Evolutionary conservation across 2,888 invertebrate genomes (phyloP), one percentile per base, ranked within the genome.

Genomic region (Chironomus tentans): DNA sequence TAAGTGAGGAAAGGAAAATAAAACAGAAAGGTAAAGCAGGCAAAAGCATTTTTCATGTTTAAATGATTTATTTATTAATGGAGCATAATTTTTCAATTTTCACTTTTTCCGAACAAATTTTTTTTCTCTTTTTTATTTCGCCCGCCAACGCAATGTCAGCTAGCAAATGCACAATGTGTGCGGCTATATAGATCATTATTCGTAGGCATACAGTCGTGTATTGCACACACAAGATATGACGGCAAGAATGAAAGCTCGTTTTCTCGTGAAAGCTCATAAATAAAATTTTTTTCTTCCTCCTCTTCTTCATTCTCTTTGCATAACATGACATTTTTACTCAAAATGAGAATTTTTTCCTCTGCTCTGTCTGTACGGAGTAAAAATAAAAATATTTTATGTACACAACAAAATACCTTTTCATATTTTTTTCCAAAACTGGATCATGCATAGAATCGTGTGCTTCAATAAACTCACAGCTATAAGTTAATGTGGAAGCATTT

Each of bases 11-110:
- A 50, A 50, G 56, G n/a, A 24, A 13, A 18, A 12, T 48, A 22
- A 15, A 18, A 38, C 10, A 10, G 1, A 38, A 38, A 38, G 38
- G 38, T n/a, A 50, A 56, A 56, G 18, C n/a, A 15, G 56, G n/a
- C 18, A 72, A 61, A 38, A 38, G 38, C 68, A 46, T 46, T 73
- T 73, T 73, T 73, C 72, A 71, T 71, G 50, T 28, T 56, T 71
- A 62, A 73, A 73, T 73, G 72, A 61, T 62, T 62, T 73, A 73
- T 73, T 68, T 68, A 68, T 74, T 74, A 74, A 74, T 74, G 62
- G 74, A 38, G 68, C 65, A 13, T 50, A 24, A 71, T 50, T 71
- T 71, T 71, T 71, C 71, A 71, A 71, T 71, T 71, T 71, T 71
- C 71, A 50, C 71, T 70, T 50, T 50, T 71, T 15, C 3, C 46